Conservation (phyloP, 2,888 invertebrate species). For the Drosophila nr. perissopoda region DNA sequence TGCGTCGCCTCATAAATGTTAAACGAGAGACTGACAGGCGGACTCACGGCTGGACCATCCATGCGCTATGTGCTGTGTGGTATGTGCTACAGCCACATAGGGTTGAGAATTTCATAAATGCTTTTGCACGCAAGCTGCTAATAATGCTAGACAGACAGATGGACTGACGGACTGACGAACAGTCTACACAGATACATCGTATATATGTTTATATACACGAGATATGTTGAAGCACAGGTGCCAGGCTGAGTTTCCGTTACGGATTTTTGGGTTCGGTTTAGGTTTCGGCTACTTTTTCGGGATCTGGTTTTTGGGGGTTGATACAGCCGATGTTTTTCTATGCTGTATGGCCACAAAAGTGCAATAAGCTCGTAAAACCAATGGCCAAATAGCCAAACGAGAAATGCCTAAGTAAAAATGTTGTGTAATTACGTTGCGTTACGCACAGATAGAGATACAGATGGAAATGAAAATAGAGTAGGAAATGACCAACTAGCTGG, state of each 20-base stretch:
- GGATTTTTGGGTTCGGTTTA: conserved; percentile 37
- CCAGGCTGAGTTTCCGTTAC: conserved; percentile 39
- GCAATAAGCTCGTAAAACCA: conserved; percentile 80
- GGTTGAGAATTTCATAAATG: conserved; percentile 74
- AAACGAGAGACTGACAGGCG: conserved; percentile 55
- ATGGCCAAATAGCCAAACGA: conserved; percentile 73
- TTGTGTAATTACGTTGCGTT: conserved; percentile 77
- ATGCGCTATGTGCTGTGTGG: background rate
- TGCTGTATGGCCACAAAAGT: conserved; percentile 72
- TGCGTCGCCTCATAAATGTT: conserved; percentile 80
- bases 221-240: conserved; percentile 55
- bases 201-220: background rate
- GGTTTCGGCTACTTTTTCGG: conserved; percentile 27
- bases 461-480: conserved; percentile 47
- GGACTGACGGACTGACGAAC: background rate
- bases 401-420: conserved; percentile 75
- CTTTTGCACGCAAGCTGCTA: conserved; percentile 77
- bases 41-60: conserved; percentile 23
- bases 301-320: conserved; percentile 52
- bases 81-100: conserved; percentile 12
- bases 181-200: conserved; percentile 25
- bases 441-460: conserved; percentile 73
- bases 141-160: conserved; percentile 57
- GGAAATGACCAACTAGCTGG: conserved; percentile 13
- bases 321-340: conserved; percentile 21